Conservation (phyloP, 2,888 invertebrate genomes). For the Drosophila picticornis region DNA sequence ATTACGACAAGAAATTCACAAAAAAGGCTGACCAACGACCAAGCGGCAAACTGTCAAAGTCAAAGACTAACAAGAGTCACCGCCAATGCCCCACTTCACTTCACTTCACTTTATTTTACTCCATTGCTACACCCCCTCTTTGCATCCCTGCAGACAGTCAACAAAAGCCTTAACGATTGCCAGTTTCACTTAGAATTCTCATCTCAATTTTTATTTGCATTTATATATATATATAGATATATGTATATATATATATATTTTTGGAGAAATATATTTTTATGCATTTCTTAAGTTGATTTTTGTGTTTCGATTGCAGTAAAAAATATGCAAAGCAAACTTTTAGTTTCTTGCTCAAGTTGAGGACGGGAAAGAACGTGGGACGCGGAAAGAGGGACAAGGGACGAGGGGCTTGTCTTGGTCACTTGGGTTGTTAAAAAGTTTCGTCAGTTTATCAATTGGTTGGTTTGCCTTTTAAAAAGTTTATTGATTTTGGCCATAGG, state of each 20-base stretch:
- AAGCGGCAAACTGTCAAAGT: slow-evolving; percentile 63
- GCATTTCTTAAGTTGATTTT: slow-evolving; percentile 40
- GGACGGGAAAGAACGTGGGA: background rate
- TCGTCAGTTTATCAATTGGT: slow-evolving; percentile 56
- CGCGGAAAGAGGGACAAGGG: background rate
- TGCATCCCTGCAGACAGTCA: background rate
- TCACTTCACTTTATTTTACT: slow-evolving; percentile 10
- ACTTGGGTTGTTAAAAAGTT: slow-evolving; percentile 52
- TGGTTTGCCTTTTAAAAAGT: slow-evolving; percentile 42
- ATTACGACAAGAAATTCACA: slow-evolving; percentile 10
- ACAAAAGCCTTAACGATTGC: slow-evolving; percentile 45
- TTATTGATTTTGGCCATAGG: slow-evolving; percentile 52
- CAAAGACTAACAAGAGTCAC: slow-evolving; percentile 62
- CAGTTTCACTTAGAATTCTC: slow-evolving; percentile 34
- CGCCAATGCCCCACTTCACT: slow-evolving; percentile 26
- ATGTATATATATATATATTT: slow-evolving; percentile 1
- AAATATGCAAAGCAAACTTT: slow-evolving; percentile 25
- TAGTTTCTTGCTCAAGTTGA: slow-evolving; percentile 1
- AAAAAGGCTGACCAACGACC: slow-evolving; percentile 24
- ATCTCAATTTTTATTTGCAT: slow-evolving; percentile 21
- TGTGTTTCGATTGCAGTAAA: slow-evolving; percentile 23
- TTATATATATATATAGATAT: background rate
- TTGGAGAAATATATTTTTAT: slow-evolving; percentile 36
- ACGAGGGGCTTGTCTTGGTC: background rate
- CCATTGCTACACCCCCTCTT: background rate